Base-by-base conservation (phyloP, 2,797 vertebrate species). In the Trematomus bernacchii region DNA sequence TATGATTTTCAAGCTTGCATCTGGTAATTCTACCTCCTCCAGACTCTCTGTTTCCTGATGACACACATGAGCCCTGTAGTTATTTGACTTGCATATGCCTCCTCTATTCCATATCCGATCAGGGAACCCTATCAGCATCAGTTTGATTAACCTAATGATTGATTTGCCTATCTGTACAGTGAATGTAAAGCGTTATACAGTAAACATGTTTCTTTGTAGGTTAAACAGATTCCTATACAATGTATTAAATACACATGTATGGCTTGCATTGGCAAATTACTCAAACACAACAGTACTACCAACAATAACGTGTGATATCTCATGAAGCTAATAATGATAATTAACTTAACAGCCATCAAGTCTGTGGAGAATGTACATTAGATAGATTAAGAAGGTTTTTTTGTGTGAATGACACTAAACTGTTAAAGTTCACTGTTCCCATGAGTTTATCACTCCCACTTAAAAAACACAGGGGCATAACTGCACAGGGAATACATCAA, bases 401-500 rank as follows among this genome's bases (percentile, higher is more conserved):
- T 65, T 50, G 44, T 69, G 65, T 69, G 62, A 86, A 86, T 77
- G 53, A 47, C 10, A 9, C 2, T 33, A 18, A 52, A 65, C 11
- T 48, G 18, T 40, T 62, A 73, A 37, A 69, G 63, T 64, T 77
- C 14, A 67, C 70, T 81, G 6, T 50, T 40, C 57, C 51, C 10
- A 19, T 48, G 43, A 69, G 60, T 72, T 40, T 60, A 23, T 58
- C 60, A 63, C 58, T 44, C 30, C 52, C 63, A 66, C 77, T 30
- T 10, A 48, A 51, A 62, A 52, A 33, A 44, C 4, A 44, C 43
- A 10, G 10, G 21, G 33, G 3, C 46, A 66, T 15, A 59, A 72
- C 52, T 72, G 66, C 1, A 51, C 1, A 23, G 6, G 53, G 12
- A 18, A 40, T 6, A 21, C 10, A 43, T 13, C n/a, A 8, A 27